phyloP scores from a whole-genome alignment of 2,113 vertebrate species.

The Syngnathus floridae region DNA sequence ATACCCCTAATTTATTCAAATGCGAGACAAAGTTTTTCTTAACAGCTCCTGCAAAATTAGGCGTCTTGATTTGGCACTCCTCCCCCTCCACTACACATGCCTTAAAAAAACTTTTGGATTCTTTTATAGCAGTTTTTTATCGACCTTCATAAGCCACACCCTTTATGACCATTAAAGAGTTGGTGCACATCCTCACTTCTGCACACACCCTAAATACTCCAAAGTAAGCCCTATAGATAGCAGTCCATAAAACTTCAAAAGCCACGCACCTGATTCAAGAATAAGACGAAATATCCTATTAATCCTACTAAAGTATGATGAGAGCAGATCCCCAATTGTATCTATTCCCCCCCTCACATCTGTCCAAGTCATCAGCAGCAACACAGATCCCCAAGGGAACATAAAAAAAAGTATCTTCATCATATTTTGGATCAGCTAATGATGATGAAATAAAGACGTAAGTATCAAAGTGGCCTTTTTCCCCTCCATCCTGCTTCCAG shows the following conservation, averaged over 20 bases:
- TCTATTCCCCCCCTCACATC: neutral
- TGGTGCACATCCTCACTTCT: too few relatives aligned
- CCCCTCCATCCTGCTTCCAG: neutral
- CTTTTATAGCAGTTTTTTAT: too few relatives aligned
- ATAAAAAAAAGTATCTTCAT: neutral
- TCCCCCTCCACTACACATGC: neutral
- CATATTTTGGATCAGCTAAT: constrained; percentile 3
- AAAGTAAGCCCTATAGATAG: too few relatives aligned
- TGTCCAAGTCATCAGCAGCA: neutral
- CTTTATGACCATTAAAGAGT: too few relatives aligned
- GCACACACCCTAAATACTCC: too few relatives aligned
- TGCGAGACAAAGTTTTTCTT: neutral
- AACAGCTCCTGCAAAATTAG: neutral
- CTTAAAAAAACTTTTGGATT: neutral
- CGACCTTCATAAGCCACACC: too few relatives aligned
- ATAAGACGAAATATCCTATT: too few relatives aligned
- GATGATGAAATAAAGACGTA: neutral
- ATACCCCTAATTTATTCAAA: neutral
- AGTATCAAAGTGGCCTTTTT: constrained; percentile 1
- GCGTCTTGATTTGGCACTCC: neutral
- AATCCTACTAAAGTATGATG: neutral
- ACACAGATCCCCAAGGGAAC: neutral
- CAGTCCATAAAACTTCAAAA: too few relatives aligned
- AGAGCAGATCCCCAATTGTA: neutral
- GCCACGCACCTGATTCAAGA: too few relatives aligned